Evolutionary conservation across 1,140 invertebrate genomes (phyloP).

Genomic region (Arctopsyche grandis): DNA sequence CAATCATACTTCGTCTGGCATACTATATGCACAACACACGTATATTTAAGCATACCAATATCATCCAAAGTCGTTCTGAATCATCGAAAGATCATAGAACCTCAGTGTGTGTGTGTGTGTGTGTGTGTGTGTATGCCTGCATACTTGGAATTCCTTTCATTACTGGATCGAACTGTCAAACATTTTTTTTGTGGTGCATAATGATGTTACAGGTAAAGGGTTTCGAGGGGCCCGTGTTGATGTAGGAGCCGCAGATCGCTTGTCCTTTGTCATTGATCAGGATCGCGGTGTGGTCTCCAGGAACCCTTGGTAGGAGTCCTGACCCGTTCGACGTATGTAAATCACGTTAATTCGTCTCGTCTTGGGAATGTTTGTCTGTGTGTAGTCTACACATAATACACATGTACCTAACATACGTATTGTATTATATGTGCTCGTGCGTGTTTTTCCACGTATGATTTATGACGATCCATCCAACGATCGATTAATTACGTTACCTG

Average conservation of each 20-base stretch:
- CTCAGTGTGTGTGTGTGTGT: too few relatives aligned
- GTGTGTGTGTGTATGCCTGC: neutral
- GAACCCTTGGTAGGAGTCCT: neutral
- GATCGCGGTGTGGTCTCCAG: neutral
- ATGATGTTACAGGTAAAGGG: conserved; percentile 1
- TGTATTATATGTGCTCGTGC: neutral
- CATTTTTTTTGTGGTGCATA: conserved; percentile 5
- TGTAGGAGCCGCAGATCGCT: neutral
- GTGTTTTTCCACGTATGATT: neutral
- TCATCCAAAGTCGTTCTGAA: neutral
- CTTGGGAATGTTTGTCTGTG: conserved; percentile 6
- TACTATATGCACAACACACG: too few relatives aligned
- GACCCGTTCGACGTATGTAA: conserved; percentile 3
- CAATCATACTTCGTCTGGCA: too few relatives aligned
- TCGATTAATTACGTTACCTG: conserved; percentile 8
- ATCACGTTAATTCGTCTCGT: conserved; percentile 21
- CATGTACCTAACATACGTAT: too few relatives aligned
- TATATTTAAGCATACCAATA: too few relatives aligned
- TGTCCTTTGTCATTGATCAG: conserved; percentile 8
- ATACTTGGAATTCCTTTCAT: conserved; percentile 27
- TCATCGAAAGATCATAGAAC: too few relatives aligned
- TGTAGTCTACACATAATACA: too few relatives aligned
- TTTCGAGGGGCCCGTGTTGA: neutral
- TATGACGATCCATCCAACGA: conserved; percentile 1
- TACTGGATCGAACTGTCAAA: conserved; percentile 16